Base-by-base conservation (phyloP, 2,797 vertebrate species). In the Perdix hodgsoniae region DNA sequence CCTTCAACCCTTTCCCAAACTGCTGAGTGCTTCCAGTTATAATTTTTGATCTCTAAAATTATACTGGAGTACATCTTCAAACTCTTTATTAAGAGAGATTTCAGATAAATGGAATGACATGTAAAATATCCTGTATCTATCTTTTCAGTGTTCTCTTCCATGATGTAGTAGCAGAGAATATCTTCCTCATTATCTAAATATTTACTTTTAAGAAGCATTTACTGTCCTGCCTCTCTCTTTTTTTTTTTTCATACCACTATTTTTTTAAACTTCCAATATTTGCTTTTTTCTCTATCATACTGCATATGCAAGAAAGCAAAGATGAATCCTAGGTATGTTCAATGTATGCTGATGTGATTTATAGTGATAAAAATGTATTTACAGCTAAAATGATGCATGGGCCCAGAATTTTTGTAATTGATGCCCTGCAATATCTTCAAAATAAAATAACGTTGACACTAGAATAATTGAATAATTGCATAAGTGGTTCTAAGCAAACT, bases 21-120 rank as follows among this genome's bases (percentile, higher is more conserved):
- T 50, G 15, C 91, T 0, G 0, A 94, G 52, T 85, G 66, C 80
- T 93, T 92, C 93, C 45, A 86, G 75, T 88, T 94, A 91, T 76
- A 95, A 39, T 31, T 85, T 60, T 42, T 73, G 31, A 50, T 90
- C 91, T 92, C 82, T 88, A 92, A 93, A 94, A 84, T 94, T 88
- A 91, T 66, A 86, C 27, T 90, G 59, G 56, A 18, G 61, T 81
- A 26, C 42, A 47, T 83, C 82, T 89, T 87, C 77, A 88, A 87
- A 67, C n/a, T 83, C 90, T 83, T 84, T 67, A 33, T 78, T 91
- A 59, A 72, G 73, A 85, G 12, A 72, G 70, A n/a, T 56, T 54
- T 40, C 50, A 31, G 79, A 94, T 91, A 49, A 81, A 76, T 74
- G 40, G 73, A 90, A 92, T 88, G 33, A 37, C 69, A 63, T 72